phyloP scores from a whole-genome alignment of 2,113 vertebrate genomes.

The Alosa alosa region DNA sequence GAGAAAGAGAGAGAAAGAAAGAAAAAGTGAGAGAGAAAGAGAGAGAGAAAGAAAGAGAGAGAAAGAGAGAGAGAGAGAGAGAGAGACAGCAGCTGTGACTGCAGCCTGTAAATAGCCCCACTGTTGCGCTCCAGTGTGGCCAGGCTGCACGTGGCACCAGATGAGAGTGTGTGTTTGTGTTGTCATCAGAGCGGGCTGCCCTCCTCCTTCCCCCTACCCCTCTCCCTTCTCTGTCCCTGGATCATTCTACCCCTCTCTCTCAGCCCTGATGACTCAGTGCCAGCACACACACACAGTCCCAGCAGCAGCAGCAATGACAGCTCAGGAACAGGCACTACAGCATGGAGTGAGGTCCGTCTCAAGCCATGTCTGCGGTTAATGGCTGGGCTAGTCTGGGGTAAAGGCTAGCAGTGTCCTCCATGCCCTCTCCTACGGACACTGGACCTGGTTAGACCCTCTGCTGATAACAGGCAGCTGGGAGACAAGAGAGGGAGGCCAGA shows the following conservation, averaged over 20 bases:
- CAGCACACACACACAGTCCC: neutral
- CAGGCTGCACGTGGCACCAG: neutral
- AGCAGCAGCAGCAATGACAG: neutral
- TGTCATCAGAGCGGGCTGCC: neutral
- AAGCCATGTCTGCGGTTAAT: neutral
- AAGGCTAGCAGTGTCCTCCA: neutral
- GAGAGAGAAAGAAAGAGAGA: neutral
- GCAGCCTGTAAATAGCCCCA: slow-evolving; percentile 23
- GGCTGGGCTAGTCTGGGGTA: neutral
- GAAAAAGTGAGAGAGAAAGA: neutral
- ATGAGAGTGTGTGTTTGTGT: slow-evolving; percentile 19
- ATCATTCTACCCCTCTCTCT: neutral
- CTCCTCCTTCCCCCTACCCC: neutral
- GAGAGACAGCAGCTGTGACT: slow-evolving; percentile 19
- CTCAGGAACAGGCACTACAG: neutral
- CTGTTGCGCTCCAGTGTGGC: slow-evolving; percentile 15
- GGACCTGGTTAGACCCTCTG: neutral
- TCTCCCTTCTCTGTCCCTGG: neutral
- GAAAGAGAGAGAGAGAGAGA: neutral
- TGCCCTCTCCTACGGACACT: neutral
- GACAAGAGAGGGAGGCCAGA: neutral
- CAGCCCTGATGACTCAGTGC: neutral
- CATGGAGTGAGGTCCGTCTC: neutral
- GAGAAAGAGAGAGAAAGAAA: neutral
- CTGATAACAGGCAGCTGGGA: neutral